Evolutionary conservation across 2,113 vertebrate species (phyloP), one percentile per base, ranked within the genome.

Genomic region (Reinhardtius hippoglossoides): DNA sequence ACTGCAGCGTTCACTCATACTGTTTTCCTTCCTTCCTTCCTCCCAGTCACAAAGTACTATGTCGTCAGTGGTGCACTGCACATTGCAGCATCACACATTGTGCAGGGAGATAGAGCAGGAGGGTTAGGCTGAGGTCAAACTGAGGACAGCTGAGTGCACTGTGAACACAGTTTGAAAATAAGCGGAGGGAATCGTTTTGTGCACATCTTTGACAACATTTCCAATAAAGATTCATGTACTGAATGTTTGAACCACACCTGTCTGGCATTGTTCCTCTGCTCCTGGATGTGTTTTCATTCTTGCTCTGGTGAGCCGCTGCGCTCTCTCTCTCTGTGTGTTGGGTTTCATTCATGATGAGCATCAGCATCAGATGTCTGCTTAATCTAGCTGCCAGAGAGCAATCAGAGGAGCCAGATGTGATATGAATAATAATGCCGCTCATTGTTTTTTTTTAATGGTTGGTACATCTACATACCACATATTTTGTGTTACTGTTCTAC

Each of bases 311-410:
- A 52, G 13, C 16, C 77, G 44, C 26, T 24, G 42, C 48, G 57
- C 24, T 64, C 10, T 42, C 14, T 62, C 40, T 80, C 44, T 67
- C 21, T 59, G 31, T 60, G 57, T 65, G 65, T 68, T 77, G 26
- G 60, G 52, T 68, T 23, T 73, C 71, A 61, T 81, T 68, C 63
- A 78, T 67, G 76, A 73, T 82, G 70, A 70, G 63, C 58, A 83
- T 78, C 71, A 48, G 76, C 57, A 69, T 86, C 67, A 82, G 67
- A 72, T 67, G 64, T 85, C 65, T 74, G 55, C 52, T 81, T 73
- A 76, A 86, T 82, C 61, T 72, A n/a, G 14, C 72, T 82, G 82
- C 75, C 76, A 80, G 37, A 73, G 67, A 73, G 67, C 73, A 77
- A 76, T 75, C 35, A 71, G 54, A 63, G 16, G 42, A 79, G 52